These are phyloP conservation scores for Amyelois transitella DNA, from an alignment of 1,140 invertebrate genomes.

Conservation along the genomic window DNA sequence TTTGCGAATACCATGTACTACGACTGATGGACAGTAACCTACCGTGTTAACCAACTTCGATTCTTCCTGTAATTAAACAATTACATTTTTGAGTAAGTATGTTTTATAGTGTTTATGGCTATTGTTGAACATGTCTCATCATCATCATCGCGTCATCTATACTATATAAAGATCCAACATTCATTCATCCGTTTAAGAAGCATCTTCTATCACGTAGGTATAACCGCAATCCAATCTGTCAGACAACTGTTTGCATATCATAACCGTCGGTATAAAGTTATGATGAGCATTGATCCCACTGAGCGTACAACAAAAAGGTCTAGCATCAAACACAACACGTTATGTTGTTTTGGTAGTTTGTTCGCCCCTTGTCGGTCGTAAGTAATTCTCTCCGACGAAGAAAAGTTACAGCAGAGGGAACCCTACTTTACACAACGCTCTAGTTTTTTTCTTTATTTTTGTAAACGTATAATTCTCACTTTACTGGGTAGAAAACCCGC, in stretches of 20 bases:
- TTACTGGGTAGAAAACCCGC: slow-evolving; percentile 36
- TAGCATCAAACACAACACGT: slow-evolving; percentile 33
- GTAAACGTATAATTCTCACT: slow-evolving; percentile 53
- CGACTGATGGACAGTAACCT: too few relatives aligned
- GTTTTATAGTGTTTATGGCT: too few relatives aligned
- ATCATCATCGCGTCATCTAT: too few relatives aligned
- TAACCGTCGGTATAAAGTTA: slow-evolving; percentile 4
- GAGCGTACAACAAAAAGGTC: slow-evolving; percentile 18
- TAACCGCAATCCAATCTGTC: neutral
- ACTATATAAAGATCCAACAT: neutral
- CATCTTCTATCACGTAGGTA: neutral
- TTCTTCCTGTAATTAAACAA: too few relatives aligned
- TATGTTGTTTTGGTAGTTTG: slow-evolving; percentile 41
- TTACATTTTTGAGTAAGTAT: too few relatives aligned
- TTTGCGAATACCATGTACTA: neutral
- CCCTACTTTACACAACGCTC: slow-evolving; percentile 34
- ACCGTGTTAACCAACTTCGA: too few relatives aligned
- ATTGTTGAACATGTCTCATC: too few relatives aligned
- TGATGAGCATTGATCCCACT: slow-evolving; percentile 8
- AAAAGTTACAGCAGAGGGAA: slow-evolving; percentile 41
- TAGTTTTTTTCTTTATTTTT: slow-evolving; percentile 44
- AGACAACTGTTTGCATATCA: slow-evolving; percentile 5
- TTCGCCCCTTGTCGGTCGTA: slow-evolving; percentile 43
- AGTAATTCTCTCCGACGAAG: slow-evolving; percentile 42
- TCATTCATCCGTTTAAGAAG: neutral